These are phyloP conservation scores for Xenopus borealis DNA, from an alignment of 2,113 vertebrate genomes.

Conservation along the genomic window DNA sequence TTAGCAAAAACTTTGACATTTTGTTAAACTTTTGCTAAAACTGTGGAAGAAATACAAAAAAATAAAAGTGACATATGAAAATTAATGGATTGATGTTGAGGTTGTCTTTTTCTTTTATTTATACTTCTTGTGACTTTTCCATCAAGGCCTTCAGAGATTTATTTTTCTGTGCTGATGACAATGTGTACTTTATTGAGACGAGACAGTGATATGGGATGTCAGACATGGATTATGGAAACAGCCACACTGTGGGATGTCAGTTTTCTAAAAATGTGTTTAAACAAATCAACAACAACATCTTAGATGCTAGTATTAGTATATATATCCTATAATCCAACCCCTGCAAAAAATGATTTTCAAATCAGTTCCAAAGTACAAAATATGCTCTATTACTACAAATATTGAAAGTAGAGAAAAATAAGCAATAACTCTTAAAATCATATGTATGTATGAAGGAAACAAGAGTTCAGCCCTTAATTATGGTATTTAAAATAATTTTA, in stretches of 20 bases:
- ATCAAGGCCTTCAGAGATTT: slow-evolving; percentile 32
- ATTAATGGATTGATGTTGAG: slow-evolving; percentile 17
- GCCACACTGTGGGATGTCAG: slow-evolving; percentile 21
- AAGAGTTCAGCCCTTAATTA: background rate
- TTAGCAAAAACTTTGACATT: background rate
- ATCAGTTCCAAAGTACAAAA: too few relatives aligned
- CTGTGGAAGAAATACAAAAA: background rate
- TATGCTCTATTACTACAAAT: too few relatives aligned
- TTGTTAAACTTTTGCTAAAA: too few relatives aligned
- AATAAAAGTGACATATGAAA: slow-evolving; percentile 12
- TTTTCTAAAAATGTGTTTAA: slow-evolving; percentile 19
- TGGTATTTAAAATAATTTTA: slow-evolving; percentile 1
- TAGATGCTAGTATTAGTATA: slow-evolving; percentile 10
- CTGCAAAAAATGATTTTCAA: background rate
- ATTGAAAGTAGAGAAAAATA: too few relatives aligned
- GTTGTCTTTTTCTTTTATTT: slow-evolving; percentile 18
- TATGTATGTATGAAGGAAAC: too few relatives aligned
- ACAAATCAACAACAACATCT: slow-evolving; percentile 8
- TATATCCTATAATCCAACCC: slow-evolving; percentile 14
- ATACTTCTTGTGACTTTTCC: slow-evolving; percentile 23
- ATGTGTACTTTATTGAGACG: slow-evolving; percentile 40
- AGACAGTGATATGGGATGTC: slow-evolving; percentile 34
- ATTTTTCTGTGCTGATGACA: slow-evolving; percentile 27
- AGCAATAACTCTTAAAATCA: too few relatives aligned
- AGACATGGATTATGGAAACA: slow-evolving; percentile 35